Evolutionary conservation across 2,888 invertebrate species (phyloP).

Genomic region (Rhodophaea formosa): DNA sequence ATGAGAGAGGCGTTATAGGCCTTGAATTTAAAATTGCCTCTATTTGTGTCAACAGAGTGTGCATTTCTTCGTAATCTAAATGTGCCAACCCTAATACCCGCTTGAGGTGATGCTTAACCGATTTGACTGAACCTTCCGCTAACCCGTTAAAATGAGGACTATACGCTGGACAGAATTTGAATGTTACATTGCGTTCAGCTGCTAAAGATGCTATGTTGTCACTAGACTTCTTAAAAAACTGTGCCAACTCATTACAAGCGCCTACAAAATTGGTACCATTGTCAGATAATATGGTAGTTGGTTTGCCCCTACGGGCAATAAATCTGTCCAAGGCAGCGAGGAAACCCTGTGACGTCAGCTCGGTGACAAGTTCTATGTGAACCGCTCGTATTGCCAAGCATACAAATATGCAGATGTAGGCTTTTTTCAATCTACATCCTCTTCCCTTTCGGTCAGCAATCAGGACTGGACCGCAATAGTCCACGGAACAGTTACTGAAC

Average conservation of each 20-base stretch:
- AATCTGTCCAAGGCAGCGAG: background rate
- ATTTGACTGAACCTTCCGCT: slow-evolving; percentile 1
- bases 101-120: no score
- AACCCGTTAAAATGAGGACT: slow-evolving; percentile 22
- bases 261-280: no score
- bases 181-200: slow-evolving; percentile 11
- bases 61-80: background rate
- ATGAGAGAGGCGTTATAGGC: background rate
- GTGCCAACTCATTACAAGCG: background rate
- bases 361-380: slow-evolving; percentile 23
- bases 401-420: slow-evolving; percentile 32
- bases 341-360: slow-evolving; percentile 6
- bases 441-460: slow-evolving; percentile 26
- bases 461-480: slow-evolving; percentile 9
- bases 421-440: slow-evolving; percentile 26
- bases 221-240: background rate
- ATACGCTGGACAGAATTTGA: slow-evolving; percentile 23
- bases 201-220: background rate
- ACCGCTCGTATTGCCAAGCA: slow-evolving; percentile 29
- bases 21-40: background rate
- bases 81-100: no score
- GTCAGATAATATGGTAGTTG: background rate
- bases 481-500: slow-evolving; percentile 24
- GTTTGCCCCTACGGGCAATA: background rate
- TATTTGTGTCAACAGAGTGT: background rate